phyloP scores from a whole-genome alignment of 2,888 invertebrate genomes.

The Heterodera filipjevi region DNA sequence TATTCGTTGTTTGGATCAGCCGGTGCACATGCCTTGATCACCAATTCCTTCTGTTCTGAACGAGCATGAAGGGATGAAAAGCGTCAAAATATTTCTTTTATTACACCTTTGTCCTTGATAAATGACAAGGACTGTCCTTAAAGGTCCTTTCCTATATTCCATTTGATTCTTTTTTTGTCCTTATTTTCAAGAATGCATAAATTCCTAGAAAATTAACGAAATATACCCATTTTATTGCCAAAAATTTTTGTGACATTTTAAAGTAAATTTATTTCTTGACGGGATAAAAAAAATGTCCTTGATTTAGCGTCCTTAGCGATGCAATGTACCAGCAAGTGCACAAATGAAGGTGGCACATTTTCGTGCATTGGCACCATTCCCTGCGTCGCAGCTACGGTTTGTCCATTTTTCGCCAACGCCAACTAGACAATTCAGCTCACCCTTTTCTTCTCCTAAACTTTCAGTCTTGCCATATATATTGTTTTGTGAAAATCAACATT shows the following conservation, averaged over 20 bases:
- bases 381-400: neutral
- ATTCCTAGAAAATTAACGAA: too few species aligned
- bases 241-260: neutral
- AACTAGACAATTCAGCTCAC: neutral
- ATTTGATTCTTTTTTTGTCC: too few species aligned
- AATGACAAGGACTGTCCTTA: too few species aligned
- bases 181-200: too few species aligned
- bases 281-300: too few species aligned
- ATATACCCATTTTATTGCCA: too few species aligned
- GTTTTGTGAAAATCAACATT: too few species aligned
- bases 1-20: neutral
- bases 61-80: neutral
- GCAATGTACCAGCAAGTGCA: neutral
- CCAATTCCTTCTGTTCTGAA: neutral
- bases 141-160: too few species aligned
- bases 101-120: too few species aligned
- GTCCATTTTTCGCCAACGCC: slow-evolving; percentile 3
- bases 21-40: neutral
- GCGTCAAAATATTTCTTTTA: too few species aligned
- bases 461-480: neutral
- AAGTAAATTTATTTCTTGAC: too few species aligned
- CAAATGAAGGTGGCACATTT: neutral
- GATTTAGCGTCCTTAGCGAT: too few species aligned
- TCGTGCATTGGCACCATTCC: neutral
- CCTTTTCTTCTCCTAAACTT: neutral